These are phyloP conservation scores for Drosophila oshimai DNA, from an alignment of 1,140 invertebrate genomes.

Conservation along the genomic window DNA sequence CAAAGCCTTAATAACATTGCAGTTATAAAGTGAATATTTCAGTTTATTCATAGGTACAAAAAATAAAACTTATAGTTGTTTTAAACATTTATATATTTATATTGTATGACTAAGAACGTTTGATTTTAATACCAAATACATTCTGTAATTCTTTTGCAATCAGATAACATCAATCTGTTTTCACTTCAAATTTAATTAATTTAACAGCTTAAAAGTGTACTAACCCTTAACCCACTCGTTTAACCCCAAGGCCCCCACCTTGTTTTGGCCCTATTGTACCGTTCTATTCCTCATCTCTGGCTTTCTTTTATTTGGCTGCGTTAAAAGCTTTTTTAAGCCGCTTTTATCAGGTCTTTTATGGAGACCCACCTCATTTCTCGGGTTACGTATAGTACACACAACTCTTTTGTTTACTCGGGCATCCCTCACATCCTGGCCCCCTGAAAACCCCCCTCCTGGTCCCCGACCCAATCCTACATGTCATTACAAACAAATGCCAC, in stretches of 20 bases:
- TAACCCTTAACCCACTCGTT: slow-evolving; percentile 4
- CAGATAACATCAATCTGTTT: slow-evolving; percentile 7
- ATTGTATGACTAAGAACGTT: no score
- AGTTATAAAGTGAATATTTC: not conserved
- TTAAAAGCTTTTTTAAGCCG: slow-evolving; percentile 62
- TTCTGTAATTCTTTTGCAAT: not conserved
- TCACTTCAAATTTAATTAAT: slow-evolving; percentile 18
- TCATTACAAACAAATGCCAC: slow-evolving; percentile 51
- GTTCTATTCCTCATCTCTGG: slow-evolving; percentile 7
- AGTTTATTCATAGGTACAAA: not conserved
- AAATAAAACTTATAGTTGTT: no score
- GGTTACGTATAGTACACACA: slow-evolving; percentile 37
- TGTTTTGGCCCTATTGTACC: not conserved
- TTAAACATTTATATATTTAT: no score
- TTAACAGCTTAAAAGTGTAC: not conserved
- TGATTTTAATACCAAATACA: no score
- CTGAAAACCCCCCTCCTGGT: not conserved
- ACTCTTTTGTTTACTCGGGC: slow-evolving; percentile 69
- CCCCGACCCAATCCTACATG: slow-evolving; percentile 24
- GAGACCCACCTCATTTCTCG: slow-evolving; percentile 41
- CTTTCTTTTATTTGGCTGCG: slow-evolving; percentile 38
- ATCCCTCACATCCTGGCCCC: slow-evolving; percentile 17
- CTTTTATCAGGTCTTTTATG: slow-evolving; percentile 46
- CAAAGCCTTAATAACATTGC: no score
- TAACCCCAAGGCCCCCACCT: not conserved